A percentile compares a stretch with the other conserved stretches of the same genome.
Evolutionary conservation across 1,140 invertebrate species (phyloP).

Genomic region (Bombyx mandarina): DNA sequence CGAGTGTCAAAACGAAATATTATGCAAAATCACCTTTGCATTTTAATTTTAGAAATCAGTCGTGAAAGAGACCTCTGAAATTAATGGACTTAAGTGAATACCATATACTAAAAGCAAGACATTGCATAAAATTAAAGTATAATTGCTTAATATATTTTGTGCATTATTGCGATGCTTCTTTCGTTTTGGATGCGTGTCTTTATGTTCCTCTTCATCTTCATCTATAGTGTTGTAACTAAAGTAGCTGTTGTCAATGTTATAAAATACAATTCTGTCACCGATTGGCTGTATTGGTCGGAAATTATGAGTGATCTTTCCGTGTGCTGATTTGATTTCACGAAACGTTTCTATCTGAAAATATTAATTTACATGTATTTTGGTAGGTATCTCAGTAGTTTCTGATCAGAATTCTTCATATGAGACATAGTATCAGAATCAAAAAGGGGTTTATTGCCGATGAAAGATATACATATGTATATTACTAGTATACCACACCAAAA

Average conservation of each 20-base stretch:
- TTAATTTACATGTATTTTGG: not conserved
- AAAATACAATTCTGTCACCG: constrained; percentile 75
- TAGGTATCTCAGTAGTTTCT: too few relatives aligned
- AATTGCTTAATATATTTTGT: not conserved
- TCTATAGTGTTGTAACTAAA: constrained; percentile 61
- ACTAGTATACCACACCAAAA: too few relatives aligned
- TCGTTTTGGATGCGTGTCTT: constrained; percentile 17
- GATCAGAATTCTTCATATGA: too few relatives aligned
- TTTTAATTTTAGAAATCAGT: too few relatives aligned
- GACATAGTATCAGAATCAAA: too few relatives aligned
- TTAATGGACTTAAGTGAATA: not conserved
- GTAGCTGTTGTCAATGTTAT: constrained; percentile 66
- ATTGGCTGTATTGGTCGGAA: constrained; percentile 83
- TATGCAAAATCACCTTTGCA: too few relatives aligned
- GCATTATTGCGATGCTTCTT: constrained; percentile 25
- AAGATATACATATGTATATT: too few relatives aligned
- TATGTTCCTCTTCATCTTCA: constrained; percentile 25
- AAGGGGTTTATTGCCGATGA: too few relatives aligned
- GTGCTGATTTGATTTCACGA: constrained; percentile 76
- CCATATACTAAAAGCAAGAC: not conserved
- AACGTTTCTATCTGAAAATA: constrained; percentile 80
- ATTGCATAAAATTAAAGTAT: not conserved
- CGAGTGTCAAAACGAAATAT: too few relatives aligned
- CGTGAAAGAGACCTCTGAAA: not conserved
- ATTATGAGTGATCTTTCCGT: constrained; percentile 80